Evolutionary conservation across 2,797 vertebrate genomes (phyloP).

Genomic region (Pseudochirops cupreus): DNA sequence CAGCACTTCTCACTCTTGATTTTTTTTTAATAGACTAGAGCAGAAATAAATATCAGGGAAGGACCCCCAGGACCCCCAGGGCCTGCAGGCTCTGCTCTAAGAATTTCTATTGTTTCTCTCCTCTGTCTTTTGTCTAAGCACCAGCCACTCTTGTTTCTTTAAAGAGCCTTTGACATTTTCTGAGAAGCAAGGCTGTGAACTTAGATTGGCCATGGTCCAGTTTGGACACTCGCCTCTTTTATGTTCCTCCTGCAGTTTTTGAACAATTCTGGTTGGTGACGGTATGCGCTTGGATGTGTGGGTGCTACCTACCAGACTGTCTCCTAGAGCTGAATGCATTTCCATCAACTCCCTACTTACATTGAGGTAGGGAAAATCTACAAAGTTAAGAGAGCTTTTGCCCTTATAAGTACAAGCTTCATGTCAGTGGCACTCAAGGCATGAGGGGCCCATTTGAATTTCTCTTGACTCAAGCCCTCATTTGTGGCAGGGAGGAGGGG

Average conservation of each 20-base stretch:
- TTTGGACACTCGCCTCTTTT: conserved; percentile 14
- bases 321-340: neutral
- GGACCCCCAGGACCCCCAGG: neutral
- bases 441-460: neutral
- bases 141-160: neutral
- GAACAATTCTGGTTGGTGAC: conserved; percentile 34
- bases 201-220: neutral
- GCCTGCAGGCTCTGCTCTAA: neutral
- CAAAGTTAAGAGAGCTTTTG: neutral
- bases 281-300: neutral
- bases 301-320: neutral
- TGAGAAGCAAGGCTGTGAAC: neutral
- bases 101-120: neutral
- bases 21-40: neutral
- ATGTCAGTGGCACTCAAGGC: neutral
- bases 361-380: neutral
- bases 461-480: neutral
- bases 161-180: neutral
- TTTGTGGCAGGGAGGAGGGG: neutral
- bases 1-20: neutral
- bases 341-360: conserved; percentile 7
- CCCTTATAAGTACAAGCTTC: neutral
- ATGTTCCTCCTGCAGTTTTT: conserved; percentile 1
- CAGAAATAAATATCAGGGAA: neutral
- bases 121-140: neutral